Conservation (phyloP, 2,888 invertebrate genomes). For the Steinernema scapterisci region DNA sequence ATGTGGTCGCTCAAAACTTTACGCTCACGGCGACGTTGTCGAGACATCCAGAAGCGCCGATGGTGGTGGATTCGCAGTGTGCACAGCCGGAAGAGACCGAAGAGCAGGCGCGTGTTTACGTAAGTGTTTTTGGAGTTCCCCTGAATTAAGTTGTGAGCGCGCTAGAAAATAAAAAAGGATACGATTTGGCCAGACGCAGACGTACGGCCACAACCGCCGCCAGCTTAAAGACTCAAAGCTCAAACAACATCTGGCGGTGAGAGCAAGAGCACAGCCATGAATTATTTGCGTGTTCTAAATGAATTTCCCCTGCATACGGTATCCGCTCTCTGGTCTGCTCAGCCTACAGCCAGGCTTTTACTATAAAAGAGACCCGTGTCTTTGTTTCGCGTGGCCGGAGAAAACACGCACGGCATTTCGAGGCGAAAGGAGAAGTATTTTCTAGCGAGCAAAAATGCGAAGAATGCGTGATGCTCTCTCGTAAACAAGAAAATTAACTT, state of each 20-base stretch:
- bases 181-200: background rate
- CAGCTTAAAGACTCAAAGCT: background rate
- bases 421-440: background rate
- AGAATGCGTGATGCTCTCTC: background rate
- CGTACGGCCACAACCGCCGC: background rate
- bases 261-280: background rate
- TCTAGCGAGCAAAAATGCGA: background rate
- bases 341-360: too few species aligned
- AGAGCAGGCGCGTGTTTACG: constrained; percentile 30
- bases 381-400: too few species aligned
- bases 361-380: too few species aligned
- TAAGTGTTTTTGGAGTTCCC: constrained; percentile 13
- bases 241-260: background rate
- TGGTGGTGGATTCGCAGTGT: background rate
- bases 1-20: background rate
- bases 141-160: background rate
- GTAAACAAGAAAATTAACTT: constrained; percentile 23
- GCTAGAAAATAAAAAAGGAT: background rate
- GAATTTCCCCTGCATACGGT: background rate
- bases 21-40: constrained; percentile 1
- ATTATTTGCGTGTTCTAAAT: constrained; percentile 20
- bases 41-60: background rate
- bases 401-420: too few species aligned
- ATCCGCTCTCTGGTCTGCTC: background rate
- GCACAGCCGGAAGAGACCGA: constrained; percentile 18